Evolutionary conservation across 1,140 invertebrate species (phyloP), one percentile per base, ranked within the genome.

Genomic region (Calliphora vicina): DNA sequence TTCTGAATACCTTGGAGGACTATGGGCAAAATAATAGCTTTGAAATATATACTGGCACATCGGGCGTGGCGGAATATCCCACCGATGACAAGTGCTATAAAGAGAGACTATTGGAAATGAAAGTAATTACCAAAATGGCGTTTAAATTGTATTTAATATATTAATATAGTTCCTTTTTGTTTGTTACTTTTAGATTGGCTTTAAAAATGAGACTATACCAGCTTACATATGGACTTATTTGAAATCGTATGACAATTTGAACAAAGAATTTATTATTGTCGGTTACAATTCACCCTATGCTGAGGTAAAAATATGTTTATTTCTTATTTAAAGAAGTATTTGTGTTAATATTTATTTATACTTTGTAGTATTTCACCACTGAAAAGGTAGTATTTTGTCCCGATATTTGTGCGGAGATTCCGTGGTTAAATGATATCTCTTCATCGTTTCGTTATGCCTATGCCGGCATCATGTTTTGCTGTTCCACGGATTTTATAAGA

Each of bases 391-490:
- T 73, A 10, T 76, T 76, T 42, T 76, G 73, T 9, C 6, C 73
- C 9, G 73, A 76, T 42, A 76, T 76, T 42, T 76, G 73, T 20
- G 3, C 23, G 0, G 8, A 76, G 12, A 35, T 76, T 20, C 27
- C 27, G n/a, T 76, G 73, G 73, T 42, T 76, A 43, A 76, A 43
- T 10, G 0, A n/a, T 12, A 42, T 42, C 9, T 10, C 5, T 12
- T 4, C 73, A 1, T 42, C 73, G 0, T 76, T 76, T 3, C n/a
- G 29, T 42, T 76, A 42, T 42, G 17, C 27, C 2, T n/a, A 15
- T 13, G n/a, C 35, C 5, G 73, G 73, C n/a, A 20, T 76, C 17
- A 76, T 76, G n/a, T 76, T 76, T 25, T 76, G 73, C 17, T 76
- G 73, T 43, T 29, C 27, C 9, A 42, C 29, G 6, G 35, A 76